These are phyloP conservation scores for Gopherus evgoodei DNA, from an alignment of 2,113 vertebrate species.

Conservation along the genomic window DNA sequence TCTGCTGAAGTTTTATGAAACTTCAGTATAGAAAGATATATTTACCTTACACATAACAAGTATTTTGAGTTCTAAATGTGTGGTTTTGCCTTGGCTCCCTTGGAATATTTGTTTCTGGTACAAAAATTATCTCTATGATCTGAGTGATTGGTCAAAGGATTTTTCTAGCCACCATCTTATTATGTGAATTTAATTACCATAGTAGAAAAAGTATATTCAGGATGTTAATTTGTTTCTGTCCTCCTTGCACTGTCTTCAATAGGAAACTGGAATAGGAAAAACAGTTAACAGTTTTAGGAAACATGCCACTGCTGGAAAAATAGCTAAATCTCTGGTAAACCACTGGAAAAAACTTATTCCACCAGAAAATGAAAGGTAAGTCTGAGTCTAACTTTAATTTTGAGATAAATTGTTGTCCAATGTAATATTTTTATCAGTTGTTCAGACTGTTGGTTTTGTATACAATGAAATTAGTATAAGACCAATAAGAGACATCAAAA, in stretches of 20 bases:
- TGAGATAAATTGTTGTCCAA: not conserved
- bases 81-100: not conserved
- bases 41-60: not conserved
- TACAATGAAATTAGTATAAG: not conserved
- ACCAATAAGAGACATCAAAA: not conserved
- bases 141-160: not conserved
- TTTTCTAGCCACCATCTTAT: not conserved
- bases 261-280: constrained; percentile 90
- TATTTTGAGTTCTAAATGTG: not conserved
- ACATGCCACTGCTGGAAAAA: constrained; percentile 78
- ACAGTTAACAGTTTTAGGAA: constrained; percentile 83
- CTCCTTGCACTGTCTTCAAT: not conserved
- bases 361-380: constrained; percentile 68
- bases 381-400: not conserved
- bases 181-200: not conserved
- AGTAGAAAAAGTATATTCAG: not conserved
- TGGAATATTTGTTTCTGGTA: not conserved
- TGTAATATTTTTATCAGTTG: not conserved
- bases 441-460: not conserved
- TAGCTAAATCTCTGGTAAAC: constrained; percentile 82
- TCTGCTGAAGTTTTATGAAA: not conserved
- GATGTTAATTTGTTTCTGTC: not conserved
- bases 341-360: constrained; percentile 83
- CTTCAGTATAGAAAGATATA: not conserved
- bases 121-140: not conserved